phyloP scores from a whole-genome alignment of 2,113 vertebrate genomes.

The Hoplias malabaricus region DNA sequence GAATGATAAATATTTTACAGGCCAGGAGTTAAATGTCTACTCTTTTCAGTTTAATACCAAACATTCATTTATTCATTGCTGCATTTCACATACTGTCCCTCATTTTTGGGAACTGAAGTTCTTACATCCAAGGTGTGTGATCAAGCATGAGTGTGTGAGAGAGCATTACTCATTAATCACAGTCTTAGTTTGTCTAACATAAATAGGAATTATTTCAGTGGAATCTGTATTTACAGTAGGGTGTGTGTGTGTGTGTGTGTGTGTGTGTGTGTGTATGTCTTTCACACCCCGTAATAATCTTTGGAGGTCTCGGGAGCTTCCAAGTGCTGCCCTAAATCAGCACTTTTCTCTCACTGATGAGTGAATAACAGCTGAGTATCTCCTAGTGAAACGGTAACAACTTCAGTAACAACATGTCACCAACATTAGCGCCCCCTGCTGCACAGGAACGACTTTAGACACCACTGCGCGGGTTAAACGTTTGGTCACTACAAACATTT shows the following conservation, averaged over 20 bases:
- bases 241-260: slow-evolving; percentile 21
- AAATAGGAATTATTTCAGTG: slow-evolving; percentile 20
- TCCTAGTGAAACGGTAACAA: neutral
- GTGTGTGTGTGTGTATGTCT: slow-evolving; percentile 1
- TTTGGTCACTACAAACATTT: too few species aligned
- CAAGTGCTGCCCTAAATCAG: neutral
- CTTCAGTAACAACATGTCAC: neutral
- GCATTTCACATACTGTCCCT: too few species aligned
- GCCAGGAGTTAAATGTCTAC: too few species aligned
- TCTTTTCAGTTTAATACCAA: too few species aligned
- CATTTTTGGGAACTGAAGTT: too few species aligned
- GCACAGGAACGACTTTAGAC: neutral
- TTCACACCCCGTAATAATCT: slow-evolving; percentile 1
- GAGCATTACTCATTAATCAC: slow-evolving; percentile 4
- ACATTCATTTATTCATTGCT: too few species aligned
- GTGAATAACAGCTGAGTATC: neutral
- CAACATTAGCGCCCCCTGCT: slow-evolving; percentile 5
- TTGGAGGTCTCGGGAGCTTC: neutral
- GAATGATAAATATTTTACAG: too few species aligned
- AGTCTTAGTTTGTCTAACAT: slow-evolving; percentile 3
- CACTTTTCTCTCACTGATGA: neutral
- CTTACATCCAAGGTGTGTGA: too few species aligned
- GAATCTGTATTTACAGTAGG: slow-evolving; percentile 19
- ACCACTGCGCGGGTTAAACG: neutral
- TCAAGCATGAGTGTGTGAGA: neutral